These are phyloP conservation scores for Athalia rosae DNA, from an alignment of 2,888 invertebrate species.

Conservation along the genomic window DNA sequence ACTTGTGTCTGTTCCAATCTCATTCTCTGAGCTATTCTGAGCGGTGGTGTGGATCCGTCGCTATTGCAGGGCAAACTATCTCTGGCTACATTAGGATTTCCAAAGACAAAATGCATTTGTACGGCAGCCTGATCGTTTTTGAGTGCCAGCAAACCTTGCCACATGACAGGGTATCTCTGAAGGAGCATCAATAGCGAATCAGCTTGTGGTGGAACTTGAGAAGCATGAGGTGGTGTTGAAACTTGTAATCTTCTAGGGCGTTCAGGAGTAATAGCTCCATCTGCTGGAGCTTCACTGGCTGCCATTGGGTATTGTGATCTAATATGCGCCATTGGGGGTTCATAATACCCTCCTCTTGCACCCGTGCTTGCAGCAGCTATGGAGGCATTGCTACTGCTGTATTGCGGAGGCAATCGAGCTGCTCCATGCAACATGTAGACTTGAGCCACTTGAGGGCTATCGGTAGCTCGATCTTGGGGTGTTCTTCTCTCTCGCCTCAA, in stretches of 20 bases:
- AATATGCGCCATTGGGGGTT: slow-evolving; percentile 79
- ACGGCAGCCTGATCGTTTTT: slow-evolving; percentile 98
- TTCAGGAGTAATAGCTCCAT: slow-evolving; percentile 76
- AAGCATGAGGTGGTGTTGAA: slow-evolving; percentile 82
- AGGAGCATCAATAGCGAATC: slow-evolving; percentile 88
- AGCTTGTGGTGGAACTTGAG: slow-evolving; percentile 88
- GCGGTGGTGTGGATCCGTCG: slow-evolving; percentile 88
- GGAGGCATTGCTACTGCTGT: slow-evolving; percentile 62
- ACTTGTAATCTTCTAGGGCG: slow-evolving; percentile 75
- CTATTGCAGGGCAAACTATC: slow-evolving; percentile 90
- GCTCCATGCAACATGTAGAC: slow-evolving; percentile 77
- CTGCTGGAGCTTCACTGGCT: slow-evolving; percentile 69
- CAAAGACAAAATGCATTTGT: slow-evolving; percentile 99
- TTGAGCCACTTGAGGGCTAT: slow-evolving; percentile 83
- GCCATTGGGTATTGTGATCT: slow-evolving; percentile 70
- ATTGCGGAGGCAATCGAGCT: slow-evolving; percentile 72
- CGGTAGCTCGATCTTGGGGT: slow-evolving; percentile 78
- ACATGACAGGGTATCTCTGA: slow-evolving; percentile 96
- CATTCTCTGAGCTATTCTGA: slow-evolving; percentile 98
- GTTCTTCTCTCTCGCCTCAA: slow-evolving; percentile 77
- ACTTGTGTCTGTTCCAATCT: slow-evolving; percentile 95
- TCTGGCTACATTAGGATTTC: slow-evolving; percentile 91
- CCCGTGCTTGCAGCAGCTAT: slow-evolving; percentile 56
- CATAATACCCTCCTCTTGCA: slow-evolving; percentile 75
- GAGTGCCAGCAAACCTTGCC: slow-evolving; percentile 95